Base-by-base conservation (phyloP, 2,888 invertebrate genomes). In the Byasa hedistus region DNA sequence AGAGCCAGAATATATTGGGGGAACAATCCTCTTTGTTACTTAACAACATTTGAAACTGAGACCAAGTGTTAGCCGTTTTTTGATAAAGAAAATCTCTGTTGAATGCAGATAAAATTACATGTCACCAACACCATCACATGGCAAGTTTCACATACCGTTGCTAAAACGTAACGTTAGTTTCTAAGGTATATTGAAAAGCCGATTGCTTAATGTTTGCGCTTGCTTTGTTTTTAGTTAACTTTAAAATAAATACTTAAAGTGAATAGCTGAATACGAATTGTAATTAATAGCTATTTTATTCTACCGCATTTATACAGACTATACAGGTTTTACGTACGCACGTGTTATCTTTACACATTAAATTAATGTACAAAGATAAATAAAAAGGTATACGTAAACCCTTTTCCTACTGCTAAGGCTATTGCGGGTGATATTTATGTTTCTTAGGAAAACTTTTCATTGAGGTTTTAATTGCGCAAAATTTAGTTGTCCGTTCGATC, bases 351-450 rank as follows among this genome's bases (percentile, higher is more conserved):
- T n/a, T n/a, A 15, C 15, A 39, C 39, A 39, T 39, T 39, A 39
- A 39, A 39, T 39, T 39, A 39, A 39, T 39, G 39, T 39, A 39
- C 39, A 39, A 39, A 39, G 39, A 39, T 39, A 27, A 27, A 5
- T 27, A 5, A 4, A 27, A 27, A 27, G 3, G 5, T 39, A n/a
- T 3, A n/a, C 7, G n/a, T 7, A 5, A 7, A n/a, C 19, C 48
- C n/a, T 48, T 48, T 48, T 48, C n/a, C 48, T 48, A n/a, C 48
- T n/a, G n/a, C 48, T 48, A 48, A n/a, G 48, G 48, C 48, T 48
- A 48, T 48, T 48, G 48, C n/a, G 5, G n/a, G n/a, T 48, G n/a
- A 44, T 19, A 44, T 12, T 39, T 7, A 44, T 19, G 44, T 17
- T 44, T 44, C 44, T 10, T 19, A 3, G 19, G 44, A 44, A 15